Evolutionary conservation across 2,113 vertebrate species (phyloP).

Genomic region (Gymnogyps californianus): DNA sequence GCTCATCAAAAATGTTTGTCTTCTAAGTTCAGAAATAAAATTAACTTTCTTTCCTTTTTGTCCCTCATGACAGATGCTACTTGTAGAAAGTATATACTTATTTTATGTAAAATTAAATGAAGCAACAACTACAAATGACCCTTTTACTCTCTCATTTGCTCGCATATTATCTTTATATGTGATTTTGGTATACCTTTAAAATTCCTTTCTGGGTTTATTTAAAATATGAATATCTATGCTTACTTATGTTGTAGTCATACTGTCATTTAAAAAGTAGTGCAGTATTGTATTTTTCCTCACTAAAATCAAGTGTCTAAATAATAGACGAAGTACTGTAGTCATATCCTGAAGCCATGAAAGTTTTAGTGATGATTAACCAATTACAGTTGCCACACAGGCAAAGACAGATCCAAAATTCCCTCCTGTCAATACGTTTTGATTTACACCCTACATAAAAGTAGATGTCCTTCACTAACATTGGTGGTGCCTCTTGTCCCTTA

Average conservation of each 20-base stretch:
- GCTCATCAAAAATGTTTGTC: background rate
- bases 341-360: background rate
- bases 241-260: background rate
- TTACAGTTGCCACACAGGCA: background rate
- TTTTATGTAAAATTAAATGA: background rate
- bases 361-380: background rate
- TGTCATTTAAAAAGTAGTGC: background rate
- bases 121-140: background rate
- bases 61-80: background rate
- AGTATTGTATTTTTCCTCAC: background rate
- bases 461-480: background rate
- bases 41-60: background rate
- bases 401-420: background rate
- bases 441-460: background rate
- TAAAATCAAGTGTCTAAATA: background rate
- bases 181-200: background rate
- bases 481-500: background rate
- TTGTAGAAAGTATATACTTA: background rate
- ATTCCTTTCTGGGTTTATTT: background rate
- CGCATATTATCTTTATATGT: background rate
- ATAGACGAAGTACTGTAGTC: background rate
- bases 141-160: background rate
- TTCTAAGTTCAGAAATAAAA: background rate
- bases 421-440: background rate
- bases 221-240: background rate